Evolutionary conservation across 2,797 vertebrate genomes (phyloP).

Genomic region (Protonibea diacanthus): DNA sequence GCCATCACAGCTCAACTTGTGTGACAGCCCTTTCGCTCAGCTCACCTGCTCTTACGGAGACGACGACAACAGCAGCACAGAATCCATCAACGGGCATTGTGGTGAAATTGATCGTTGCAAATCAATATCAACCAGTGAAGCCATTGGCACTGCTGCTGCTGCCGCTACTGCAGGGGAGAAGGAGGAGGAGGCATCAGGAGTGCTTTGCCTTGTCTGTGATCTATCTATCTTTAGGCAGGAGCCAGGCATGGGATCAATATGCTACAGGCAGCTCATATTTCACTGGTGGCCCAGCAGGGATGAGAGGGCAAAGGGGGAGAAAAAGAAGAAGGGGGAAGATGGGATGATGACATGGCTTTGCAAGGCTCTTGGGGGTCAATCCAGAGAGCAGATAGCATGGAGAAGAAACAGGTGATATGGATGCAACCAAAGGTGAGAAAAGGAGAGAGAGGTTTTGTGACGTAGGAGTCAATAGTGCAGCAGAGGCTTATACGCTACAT

Average conservation of each 20-base stretch:
- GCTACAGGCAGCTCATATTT: conserved; percentile 79
- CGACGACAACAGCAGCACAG: conserved; percentile 40
- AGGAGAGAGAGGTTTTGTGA: conserved; percentile 58
- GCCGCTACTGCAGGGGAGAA: conserved; percentile 32
- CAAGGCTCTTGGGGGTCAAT: conserved; percentile 46
- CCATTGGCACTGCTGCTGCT: conserved; percentile 52
- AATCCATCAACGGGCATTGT: conserved; percentile 61
- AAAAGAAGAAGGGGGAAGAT: conserved; percentile 42
- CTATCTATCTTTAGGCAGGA: conserved; percentile 77
- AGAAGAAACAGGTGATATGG: conserved; percentile 50
- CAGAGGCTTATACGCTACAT: conserved; percentile 54
- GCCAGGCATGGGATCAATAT: conserved; percentile 74
- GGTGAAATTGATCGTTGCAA: conserved; percentile 72
- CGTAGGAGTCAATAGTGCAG: conserved; percentile 62
- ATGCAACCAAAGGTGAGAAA: conserved; percentile 54
- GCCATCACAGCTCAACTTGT: conserved; percentile 55
- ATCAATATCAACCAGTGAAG: conserved; percentile 66
- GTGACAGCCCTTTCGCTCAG: conserved; percentile 62
- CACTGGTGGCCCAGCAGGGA: conserved; percentile 60
- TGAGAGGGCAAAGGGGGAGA: conserved; percentile 19
- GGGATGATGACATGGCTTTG: conserved; percentile 62
- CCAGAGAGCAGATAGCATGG: conserved; percentile 27
- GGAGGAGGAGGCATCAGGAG: conserved; percentile 48
- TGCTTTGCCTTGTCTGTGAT: conserved; percentile 62
- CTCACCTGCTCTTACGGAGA: conserved; percentile 48